Evolutionary conservation across 2,113 vertebrate genomes (phyloP).

Genomic region (Oncorhynchus nerka): DNA sequence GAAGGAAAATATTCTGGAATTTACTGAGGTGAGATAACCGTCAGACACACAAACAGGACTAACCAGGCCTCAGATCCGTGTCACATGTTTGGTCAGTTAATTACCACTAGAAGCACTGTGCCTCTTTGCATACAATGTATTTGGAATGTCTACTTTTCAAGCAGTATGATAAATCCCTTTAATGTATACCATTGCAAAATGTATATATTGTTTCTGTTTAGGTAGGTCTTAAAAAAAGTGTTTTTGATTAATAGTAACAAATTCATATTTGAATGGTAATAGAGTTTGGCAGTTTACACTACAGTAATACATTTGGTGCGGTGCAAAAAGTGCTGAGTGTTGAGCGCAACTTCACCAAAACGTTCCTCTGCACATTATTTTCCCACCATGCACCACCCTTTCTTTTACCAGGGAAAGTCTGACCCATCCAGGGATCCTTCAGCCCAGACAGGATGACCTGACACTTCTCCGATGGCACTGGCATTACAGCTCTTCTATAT

Average conservation of each 20-base stretch:
- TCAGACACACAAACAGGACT: constrained; percentile 6
- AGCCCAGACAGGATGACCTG: constrained; percentile 65
- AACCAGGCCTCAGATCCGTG: neutral
- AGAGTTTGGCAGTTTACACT: no score
- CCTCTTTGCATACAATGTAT: no score
- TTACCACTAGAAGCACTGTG: neutral
- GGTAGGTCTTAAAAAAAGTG: no score
- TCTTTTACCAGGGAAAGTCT: constrained; percentile 52
- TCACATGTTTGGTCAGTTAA: neutral
- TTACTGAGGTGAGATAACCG: constrained; percentile 2
- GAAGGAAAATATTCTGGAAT: constrained; percentile 26
- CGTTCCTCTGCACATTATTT: constrained; percentile 40
- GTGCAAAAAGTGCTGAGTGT: neutral
- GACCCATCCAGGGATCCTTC: constrained; percentile 59
- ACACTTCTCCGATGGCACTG: constrained; percentile 59
- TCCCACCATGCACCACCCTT: constrained; percentile 48
- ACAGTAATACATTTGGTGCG: neutral
- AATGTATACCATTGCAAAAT: no score
- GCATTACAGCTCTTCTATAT: constrained; percentile 27
- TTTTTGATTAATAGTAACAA: no score
- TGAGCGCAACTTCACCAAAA: constrained; percentile 1
- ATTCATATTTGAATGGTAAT: no score
- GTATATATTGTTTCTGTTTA: no score
- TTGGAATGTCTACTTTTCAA: no score
- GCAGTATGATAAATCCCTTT: no score